phyloP scores from a whole-genome alignment of 2,888 invertebrate genomes.

The Eupithecia subfuscata region DNA sequence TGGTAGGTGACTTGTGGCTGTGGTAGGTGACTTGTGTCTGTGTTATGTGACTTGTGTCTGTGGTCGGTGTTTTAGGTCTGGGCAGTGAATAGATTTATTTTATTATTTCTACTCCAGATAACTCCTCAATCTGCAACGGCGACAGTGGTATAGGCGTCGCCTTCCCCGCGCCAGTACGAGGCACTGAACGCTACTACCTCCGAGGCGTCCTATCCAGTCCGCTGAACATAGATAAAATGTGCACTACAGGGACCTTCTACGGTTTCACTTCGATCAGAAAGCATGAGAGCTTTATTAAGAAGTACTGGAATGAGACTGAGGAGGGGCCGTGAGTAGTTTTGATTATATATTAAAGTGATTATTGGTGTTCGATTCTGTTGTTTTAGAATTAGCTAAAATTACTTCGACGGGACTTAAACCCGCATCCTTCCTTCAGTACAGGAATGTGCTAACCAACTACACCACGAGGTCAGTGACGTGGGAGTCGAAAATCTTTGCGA shows the following conservation, averaged over 20 bases:
- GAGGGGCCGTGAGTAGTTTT: constrained; percentile 21
- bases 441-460: no score
- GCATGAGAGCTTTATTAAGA: constrained; percentile 30
- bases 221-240: neutral
- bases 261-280: constrained; percentile 26
- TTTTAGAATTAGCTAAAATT: no score
- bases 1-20: neutral
- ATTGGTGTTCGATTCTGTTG: no score
- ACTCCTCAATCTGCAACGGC: constrained; percentile 15
- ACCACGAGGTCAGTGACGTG: no score
- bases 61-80: neutral
- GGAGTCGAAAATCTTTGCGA: no score
- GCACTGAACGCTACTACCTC: constrained; percentile 16
- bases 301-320: constrained; percentile 27
- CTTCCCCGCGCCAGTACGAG: neutral
- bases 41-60: neutral
- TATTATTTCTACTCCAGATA: constrained; percentile 1
- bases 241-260: constrained; percentile 19
- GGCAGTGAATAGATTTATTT: no score
- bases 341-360: neutral
- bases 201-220: constrained; percentile 19
- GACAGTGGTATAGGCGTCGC: constrained; percentile 26
- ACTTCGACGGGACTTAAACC: no score
- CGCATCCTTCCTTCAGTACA: no score
- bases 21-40: neutral